These are phyloP conservation scores for Acheta domesticus DNA, from an alignment of 2,888 invertebrate species.

Conservation along the genomic window DNA sequence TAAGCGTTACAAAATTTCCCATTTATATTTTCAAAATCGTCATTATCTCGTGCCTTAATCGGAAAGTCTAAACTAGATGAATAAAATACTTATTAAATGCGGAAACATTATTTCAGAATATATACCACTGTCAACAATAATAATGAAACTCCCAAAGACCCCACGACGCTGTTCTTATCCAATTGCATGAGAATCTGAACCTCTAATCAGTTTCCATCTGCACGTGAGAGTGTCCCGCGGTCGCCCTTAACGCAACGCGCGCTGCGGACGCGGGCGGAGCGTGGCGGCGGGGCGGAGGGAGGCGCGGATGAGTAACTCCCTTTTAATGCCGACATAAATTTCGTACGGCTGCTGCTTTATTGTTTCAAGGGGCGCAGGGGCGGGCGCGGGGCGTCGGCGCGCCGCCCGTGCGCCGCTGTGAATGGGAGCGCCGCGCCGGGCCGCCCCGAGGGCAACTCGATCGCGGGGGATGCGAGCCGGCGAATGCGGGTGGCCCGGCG, in stretches of 20 bases:
- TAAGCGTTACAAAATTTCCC: no score
- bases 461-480: neutral
- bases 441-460: neutral
- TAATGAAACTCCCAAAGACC: no score
- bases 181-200: no score
- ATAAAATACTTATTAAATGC: no score
- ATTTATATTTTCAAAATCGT: no score
- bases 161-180: no score
- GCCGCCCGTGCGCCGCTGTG: no score
- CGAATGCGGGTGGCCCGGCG: neutral
- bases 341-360: neutral
- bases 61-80: no score
- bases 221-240: neutral
- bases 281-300: neutral
- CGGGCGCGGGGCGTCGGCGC: neutral
- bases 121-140: no score
- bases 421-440: no score
- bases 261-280: neutral
- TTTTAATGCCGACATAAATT: slow-evolving; percentile 18
- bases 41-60: no score
- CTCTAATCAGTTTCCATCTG: neutral
- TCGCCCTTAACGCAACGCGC: neutral
- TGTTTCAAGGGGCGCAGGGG: neutral
- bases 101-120: no score
- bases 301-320: neutral